Conservation (phyloP, 2,797 vertebrate species). For the Tenualosa thibaudeaui region DNA sequence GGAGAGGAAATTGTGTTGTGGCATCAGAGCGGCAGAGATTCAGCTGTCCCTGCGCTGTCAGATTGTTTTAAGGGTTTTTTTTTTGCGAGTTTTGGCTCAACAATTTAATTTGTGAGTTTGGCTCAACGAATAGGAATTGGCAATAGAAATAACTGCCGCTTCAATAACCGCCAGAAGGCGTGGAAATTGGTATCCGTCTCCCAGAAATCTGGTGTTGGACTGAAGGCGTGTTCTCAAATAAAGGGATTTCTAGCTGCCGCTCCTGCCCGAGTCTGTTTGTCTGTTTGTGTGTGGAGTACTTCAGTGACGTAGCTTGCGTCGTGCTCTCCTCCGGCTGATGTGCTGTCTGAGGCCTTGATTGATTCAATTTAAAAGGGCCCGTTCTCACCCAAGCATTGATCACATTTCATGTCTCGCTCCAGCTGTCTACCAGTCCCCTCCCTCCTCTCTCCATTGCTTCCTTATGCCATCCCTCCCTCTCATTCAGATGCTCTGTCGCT, state of each 20-base stretch:
- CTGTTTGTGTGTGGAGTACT: background rate
- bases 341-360: background rate
- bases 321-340: background rate
- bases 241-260: background rate
- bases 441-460: background rate
- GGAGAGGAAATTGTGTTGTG: background rate
- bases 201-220: background rate
- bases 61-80: slow-evolving; percentile 2
- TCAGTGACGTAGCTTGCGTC: background rate
- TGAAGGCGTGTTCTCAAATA: background rate
- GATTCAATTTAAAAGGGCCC: background rate
- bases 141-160: background rate
- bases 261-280: background rate
- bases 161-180: background rate
- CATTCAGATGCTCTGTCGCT: background rate
- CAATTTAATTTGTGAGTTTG: background rate
- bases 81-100: background rate
- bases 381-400: background rate
- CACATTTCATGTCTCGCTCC: background rate
- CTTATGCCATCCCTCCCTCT: background rate
- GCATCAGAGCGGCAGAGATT: background rate
- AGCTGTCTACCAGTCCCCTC: background rate
- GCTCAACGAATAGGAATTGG: background rate
- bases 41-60: background rate
- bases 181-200: background rate